Evolutionary conservation across 2,888 invertebrate species (phyloP).

Genomic region (Pyrrhia umbra): DNA sequence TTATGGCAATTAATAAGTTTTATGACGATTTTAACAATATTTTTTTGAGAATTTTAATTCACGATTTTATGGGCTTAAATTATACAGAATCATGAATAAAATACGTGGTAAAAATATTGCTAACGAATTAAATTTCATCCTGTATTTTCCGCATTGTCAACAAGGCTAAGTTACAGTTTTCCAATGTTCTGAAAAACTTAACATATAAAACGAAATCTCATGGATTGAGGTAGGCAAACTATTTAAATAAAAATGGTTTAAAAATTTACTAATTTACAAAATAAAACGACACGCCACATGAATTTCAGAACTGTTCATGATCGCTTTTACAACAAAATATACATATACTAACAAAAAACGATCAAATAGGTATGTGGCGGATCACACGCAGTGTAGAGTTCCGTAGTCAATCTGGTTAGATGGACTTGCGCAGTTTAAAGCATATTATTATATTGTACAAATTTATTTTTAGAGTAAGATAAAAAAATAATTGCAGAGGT

Average conservation of each 20-base stretch:
- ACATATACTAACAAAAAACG: background rate
- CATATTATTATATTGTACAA: too few relatives aligned
- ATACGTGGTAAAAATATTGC: too few relatives aligned
- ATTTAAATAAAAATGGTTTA: background rate
- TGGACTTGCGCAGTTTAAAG: too few relatives aligned
- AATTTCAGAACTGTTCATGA: background rate
- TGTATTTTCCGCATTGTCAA: slow-evolving; percentile 28
- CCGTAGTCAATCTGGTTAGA: slow-evolving; percentile 2
- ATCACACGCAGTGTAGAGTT: background rate
- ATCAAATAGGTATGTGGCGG: background rate
- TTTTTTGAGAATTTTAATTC: too few relatives aligned
- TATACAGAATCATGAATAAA: too few relatives aligned
- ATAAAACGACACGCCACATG: background rate
- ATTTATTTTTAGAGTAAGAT: too few relatives aligned
- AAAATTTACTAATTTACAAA: background rate
- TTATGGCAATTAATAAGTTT: too few relatives aligned
- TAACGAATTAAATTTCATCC: too few relatives aligned
- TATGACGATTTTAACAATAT: too few relatives aligned
- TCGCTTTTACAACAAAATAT: background rate
- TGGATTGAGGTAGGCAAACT: background rate
- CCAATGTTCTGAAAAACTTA: background rate
- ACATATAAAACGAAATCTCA: background rate
- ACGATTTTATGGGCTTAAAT: too few relatives aligned
- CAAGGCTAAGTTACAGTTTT: background rate
- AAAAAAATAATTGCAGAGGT: too few relatives aligned